Conservation (phyloP, 1,140 invertebrate species). For the Rhizoglyphus robini region DNA sequence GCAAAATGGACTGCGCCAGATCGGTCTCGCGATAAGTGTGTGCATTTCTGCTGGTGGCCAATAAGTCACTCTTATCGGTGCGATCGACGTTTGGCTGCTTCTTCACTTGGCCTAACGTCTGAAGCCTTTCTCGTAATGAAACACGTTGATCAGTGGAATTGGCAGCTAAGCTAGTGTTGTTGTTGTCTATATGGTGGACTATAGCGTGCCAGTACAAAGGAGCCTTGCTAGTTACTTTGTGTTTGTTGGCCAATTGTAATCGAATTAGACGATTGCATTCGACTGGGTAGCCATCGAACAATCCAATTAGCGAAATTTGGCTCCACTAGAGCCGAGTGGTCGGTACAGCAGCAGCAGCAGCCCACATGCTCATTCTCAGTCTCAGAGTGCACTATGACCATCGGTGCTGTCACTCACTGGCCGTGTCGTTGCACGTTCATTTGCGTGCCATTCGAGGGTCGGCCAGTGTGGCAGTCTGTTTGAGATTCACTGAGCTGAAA, state of each 20-base stretch:
- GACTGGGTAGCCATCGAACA: background rate
- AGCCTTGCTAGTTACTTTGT: too few relatives aligned
- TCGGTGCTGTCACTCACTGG: conserved; percentile 2
- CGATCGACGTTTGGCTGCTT: too few relatives aligned
- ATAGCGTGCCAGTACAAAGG: too few relatives aligned
- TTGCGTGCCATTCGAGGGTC: conserved; percentile 7
- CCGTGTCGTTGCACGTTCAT: conserved; percentile 6
- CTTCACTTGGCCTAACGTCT: too few relatives aligned
- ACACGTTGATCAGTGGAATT: too few relatives aligned
- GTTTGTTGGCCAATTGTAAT: conserved; percentile 9
- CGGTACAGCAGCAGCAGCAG: background rate
- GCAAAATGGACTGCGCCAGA: too few relatives aligned
- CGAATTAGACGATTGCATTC: conserved; percentile 4
- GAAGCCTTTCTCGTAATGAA: too few relatives aligned
- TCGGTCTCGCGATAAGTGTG: too few relatives aligned
- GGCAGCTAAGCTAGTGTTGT: too few relatives aligned
- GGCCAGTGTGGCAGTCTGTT: background rate
- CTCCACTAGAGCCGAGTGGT: background rate
- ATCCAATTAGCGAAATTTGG: conserved; percentile 10
- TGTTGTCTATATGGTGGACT: too few relatives aligned
- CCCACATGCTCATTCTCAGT: background rate
- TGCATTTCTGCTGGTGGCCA: too few relatives aligned
- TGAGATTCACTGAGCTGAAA: conserved; percentile 7
- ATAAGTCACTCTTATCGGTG: too few relatives aligned
- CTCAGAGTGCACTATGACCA: background rate